Evolutionary conservation across 2,888 invertebrate genomes (phyloP).

Genomic region (Ceraclea dissimilis): DNA sequence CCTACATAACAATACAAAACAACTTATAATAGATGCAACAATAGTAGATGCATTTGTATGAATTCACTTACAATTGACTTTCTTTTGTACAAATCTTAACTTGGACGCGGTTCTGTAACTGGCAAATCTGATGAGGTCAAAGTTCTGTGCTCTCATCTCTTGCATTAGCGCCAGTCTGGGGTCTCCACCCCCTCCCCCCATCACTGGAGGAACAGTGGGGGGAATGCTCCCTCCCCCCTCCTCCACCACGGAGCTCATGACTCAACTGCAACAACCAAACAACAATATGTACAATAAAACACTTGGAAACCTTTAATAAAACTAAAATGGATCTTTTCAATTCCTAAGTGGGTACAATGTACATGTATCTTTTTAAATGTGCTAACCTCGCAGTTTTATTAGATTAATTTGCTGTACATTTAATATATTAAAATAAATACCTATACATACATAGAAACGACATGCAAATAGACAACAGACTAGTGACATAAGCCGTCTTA

Average conservation of each 20-base stretch:
- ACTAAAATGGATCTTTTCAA: too few relatives aligned
- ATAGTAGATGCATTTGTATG: too few relatives aligned
- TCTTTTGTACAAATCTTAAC: constrained; percentile 94
- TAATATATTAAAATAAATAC: too few relatives aligned
- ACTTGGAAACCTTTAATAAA: background rate
- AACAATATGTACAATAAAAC: background rate
- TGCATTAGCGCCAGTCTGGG: constrained; percentile 71
- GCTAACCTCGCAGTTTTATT: too few relatives aligned
- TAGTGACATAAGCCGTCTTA: too few relatives aligned
- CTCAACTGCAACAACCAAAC: constrained; percentile 9
- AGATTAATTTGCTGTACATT: too few relatives aligned
- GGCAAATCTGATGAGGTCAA: constrained; percentile 93
- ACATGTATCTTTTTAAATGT: too few relatives aligned
- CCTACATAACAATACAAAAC: too few relatives aligned
- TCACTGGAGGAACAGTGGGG: background rate
- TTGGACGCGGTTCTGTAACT: constrained; percentile 98
- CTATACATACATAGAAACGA: too few relatives aligned
- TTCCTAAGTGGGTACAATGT: too few relatives aligned
- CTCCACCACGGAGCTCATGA: constrained; percentile 15
- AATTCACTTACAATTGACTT: constrained; percentile 79
- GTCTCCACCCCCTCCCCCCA: constrained; percentile 39
- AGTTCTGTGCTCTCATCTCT: constrained; percentile 85
- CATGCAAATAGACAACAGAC: too few relatives aligned
- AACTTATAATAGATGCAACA: too few relatives aligned
- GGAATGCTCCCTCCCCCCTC: constrained; percentile 11